These are phyloP conservation scores for Furcula furcula DNA, from an alignment of 2,888 invertebrate genomes.

Conservation along the genomic window DNA sequence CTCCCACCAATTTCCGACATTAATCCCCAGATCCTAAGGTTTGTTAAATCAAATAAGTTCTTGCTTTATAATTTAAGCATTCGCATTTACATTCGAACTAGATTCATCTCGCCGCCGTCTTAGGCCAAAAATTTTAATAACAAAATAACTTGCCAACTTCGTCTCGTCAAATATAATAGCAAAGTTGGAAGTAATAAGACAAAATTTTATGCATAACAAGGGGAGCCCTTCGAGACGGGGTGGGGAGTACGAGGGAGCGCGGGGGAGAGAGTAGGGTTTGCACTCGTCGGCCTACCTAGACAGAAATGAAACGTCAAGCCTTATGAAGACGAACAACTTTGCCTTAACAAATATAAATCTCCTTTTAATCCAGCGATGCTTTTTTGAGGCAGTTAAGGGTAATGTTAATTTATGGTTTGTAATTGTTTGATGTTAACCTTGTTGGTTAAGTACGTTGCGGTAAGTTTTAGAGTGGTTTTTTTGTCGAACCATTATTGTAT, in stretches of 20 bases:
- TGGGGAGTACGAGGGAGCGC: conserved; percentile 31
- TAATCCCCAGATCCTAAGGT: conserved; percentile 69
- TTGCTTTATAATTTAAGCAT: conserved; percentile 73
- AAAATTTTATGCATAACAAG: conserved; percentile 81
- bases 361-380: conserved; percentile 59
- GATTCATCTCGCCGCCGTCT: conserved; percentile 58
- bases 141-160: conserved; percentile 79
- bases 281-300: conserved; percentile 76
- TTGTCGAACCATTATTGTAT: conserved; percentile 11
- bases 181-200: conserved; percentile 80
- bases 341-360: conserved; percentile 78
- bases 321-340: conserved; percentile 79
- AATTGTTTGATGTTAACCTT: conserved; percentile 32
- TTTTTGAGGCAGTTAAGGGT: conserved; percentile 60
- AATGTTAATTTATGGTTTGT: conserved; percentile 64
- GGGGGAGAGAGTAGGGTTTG: conserved; percentile 53
- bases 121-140: conserved; percentile 79
- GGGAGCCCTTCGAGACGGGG: conserved; percentile 56
- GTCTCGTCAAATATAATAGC: conserved; percentile 79
- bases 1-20: conserved; percentile 60
- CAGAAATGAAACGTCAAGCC: conserved; percentile 77
- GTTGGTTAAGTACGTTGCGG: conserved; percentile 20
- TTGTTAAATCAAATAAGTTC: conserved; percentile 77
- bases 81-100: conserved; percentile 76
- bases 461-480: conserved; percentile 23